Evolutionary conservation across 2,888 invertebrate genomes (phyloP).

Genomic region (Sesia bembeciformis): DNA sequence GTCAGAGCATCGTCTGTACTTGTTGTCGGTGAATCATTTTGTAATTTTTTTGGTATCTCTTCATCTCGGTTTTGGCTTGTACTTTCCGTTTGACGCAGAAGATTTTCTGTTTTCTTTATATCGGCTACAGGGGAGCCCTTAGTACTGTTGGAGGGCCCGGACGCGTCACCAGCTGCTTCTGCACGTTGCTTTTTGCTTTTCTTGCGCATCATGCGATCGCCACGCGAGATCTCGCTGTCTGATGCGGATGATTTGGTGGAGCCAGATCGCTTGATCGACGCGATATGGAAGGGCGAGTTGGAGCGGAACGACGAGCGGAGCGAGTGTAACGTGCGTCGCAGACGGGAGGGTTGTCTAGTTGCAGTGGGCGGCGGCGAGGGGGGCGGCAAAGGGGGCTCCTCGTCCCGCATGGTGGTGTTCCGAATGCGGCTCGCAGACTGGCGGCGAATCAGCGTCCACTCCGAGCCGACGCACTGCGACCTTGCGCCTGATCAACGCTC

Average conservation of each 20-base stretch:
- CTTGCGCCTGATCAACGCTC: slow-evolving; percentile 1
- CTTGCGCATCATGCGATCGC: slow-evolving; percentile 69
- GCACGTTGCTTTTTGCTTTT: slow-evolving; percentile 64
- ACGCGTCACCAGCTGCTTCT: slow-evolving; percentile 24
- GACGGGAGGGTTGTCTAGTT: slow-evolving; percentile 45
- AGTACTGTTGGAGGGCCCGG: slow-evolving; percentile 38
- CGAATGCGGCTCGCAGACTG: slow-evolving; percentile 43
- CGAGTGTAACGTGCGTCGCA: slow-evolving; percentile 64
- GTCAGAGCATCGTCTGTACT: slow-evolving; percentile 7
- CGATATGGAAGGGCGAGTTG: slow-evolving; percentile 70
- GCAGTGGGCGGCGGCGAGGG: slow-evolving; percentile 27
- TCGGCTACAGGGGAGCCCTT: slow-evolving; percentile 51
- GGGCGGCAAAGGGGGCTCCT: slow-evolving; percentile 35
- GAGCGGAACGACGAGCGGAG: slow-evolving; percentile 67
- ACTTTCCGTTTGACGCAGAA: slow-evolving; percentile 58
- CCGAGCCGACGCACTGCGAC: slow-evolving; percentile 1
- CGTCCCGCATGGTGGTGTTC: slow-evolving; percentile 47
- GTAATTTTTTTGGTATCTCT: slow-evolving; percentile 14
- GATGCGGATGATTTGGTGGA: slow-evolving; percentile 60
- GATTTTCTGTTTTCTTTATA: slow-evolving; percentile 50
- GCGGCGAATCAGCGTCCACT: slow-evolving; percentile 13
- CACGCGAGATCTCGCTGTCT: slow-evolving; percentile 64
- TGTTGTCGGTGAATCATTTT: slow-evolving; percentile 10
- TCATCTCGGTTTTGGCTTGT: slow-evolving; percentile 51
- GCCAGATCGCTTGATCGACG: slow-evolving; percentile 57